These are phyloP conservation scores for Trichopria drosophilae DNA, from an alignment of 2,888 invertebrate species.

Conservation along the genomic window DNA sequence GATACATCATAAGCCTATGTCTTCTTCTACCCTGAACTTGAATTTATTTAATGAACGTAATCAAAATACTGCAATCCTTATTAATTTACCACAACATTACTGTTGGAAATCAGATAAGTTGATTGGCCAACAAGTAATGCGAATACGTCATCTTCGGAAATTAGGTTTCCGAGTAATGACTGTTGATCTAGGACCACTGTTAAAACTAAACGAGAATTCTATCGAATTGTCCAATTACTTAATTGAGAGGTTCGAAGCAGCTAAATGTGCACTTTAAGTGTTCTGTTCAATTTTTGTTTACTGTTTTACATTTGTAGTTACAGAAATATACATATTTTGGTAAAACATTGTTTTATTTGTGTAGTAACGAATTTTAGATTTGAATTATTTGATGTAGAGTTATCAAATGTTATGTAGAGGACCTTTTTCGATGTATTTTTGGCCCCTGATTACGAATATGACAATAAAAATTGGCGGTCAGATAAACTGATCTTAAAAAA, in stretches of 20 bases:
- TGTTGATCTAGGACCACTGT: constrained; percentile 62
- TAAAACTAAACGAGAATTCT: constrained; percentile 61
- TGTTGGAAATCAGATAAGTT: constrained; percentile 63
- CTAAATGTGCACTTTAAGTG: constrained; percentile 46
- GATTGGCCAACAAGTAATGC: constrained; percentile 68
- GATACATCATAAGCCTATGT: constrained; percentile 61
- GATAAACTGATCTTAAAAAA: too few relatives aligned
- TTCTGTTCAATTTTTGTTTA: too few relatives aligned
- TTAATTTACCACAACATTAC: constrained; percentile 70
- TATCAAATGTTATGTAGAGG: too few relatives aligned
- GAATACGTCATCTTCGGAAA: constrained; percentile 65
- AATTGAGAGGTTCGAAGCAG: constrained; percentile 57
- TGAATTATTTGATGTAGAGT: too few relatives aligned
- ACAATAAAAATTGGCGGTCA: too few relatives aligned
- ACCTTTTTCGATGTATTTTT: too few relatives aligned
- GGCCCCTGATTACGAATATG: too few relatives aligned
- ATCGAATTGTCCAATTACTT: constrained; percentile 62
- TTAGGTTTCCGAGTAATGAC: constrained; percentile 68
- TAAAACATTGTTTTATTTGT: too few relatives aligned
- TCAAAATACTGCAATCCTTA: constrained; percentile 63
- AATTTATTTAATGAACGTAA: constrained; percentile 58
- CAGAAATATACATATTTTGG: too few relatives aligned
- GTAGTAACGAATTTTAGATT: too few relatives aligned
- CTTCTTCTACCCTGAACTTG: constrained; percentile 59
- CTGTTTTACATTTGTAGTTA: too few relatives aligned